Evolutionary conservation across 1,140 invertebrate species (phyloP).

Genomic region (Drosophila novamexicana): DNA sequence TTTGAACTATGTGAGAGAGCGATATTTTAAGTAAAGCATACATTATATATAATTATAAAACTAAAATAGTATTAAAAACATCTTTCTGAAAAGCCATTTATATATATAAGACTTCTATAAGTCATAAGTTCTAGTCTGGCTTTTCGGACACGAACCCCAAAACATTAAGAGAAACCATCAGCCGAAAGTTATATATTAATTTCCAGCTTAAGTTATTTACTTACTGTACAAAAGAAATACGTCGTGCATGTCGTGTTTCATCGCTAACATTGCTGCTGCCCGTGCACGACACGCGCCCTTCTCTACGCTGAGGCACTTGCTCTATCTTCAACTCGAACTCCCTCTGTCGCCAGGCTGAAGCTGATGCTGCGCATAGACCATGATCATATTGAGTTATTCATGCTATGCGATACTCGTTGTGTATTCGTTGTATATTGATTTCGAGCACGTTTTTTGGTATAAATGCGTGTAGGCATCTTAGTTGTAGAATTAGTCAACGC

Average conservation of each 20-base stretch:
- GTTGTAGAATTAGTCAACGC: slow-evolving; percentile 65
- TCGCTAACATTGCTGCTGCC: not conserved
- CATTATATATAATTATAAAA: too few species aligned
- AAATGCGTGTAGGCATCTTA: slow-evolving; percentile 52
- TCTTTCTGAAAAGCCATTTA: too few species aligned
- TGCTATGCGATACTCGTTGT: slow-evolving; percentile 18
- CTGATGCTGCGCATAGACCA: slow-evolving; percentile 13
- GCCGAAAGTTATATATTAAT: too few species aligned
- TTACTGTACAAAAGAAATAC: not conserved
- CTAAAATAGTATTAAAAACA: too few species aligned
- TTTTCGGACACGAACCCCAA: too few species aligned
- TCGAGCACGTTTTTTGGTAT: slow-evolving; percentile 47
- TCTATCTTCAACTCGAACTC: slow-evolving; percentile 13
- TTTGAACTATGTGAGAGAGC: not conserved
- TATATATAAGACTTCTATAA: too few species aligned
- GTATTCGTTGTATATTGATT: slow-evolving; percentile 27
- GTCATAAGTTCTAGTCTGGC: too few species aligned
- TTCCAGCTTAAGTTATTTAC: too few species aligned
- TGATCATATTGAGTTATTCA: slow-evolving; percentile 46
- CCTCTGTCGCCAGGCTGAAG: slow-evolving; percentile 7
- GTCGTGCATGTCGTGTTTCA: not conserved
- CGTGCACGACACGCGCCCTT: slow-evolving; percentile 3
- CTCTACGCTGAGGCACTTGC: slow-evolving; percentile 13
- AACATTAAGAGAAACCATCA: too few species aligned
- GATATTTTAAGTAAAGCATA: too few species aligned